Base-by-base conservation (phyloP, 2,797 vertebrate species). In the Eulemur mongoz region DNA sequence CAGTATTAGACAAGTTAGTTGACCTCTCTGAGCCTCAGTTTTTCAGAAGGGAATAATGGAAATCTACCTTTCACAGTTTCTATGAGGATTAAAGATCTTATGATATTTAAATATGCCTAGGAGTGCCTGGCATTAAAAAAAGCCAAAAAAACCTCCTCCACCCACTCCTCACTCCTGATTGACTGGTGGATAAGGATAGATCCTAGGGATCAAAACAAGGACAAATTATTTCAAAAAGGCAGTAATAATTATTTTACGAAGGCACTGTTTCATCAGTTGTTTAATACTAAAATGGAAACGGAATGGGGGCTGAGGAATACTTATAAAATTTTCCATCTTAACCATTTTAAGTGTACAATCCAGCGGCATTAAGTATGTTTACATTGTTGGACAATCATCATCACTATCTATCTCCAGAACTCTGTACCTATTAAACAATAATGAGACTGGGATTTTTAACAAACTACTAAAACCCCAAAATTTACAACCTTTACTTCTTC, bases 31-130 rank as follows among this genome's bases (percentile, higher is more conserved):
- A 69, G n/a, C 12, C 40, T 63, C 4, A 0, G 17, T 52, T 45
- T 90, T 80, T 67, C 40, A 91, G 35, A 50, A 83, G 15, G 38
- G n/a, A 96, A 73, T 86, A 79, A 83, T 69, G 69, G 83, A 91
- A 95, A 35, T 20, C 59, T 80, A 89, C 23, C 72, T 84, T 82
- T 52, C 57, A 93, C 25, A 80, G 75, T 23, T 94, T 7, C 79
- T 94, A 17, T 27, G 45, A 96, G 22, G 78, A 86, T 13, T 67
- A 78, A 82, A 87, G 40, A 83, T 54, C 70, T 32, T 52, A 4
- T 69, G 32, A 35, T 32, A 17, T 88, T 78, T 57, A 95, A 94
- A 72, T 69, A 81, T 48, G 30, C 25, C 54, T 76, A 87, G 57
- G 4, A n/a, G 59, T 57, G 7, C 43, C n/a, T 65, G 40, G 52